Conservation (phyloP, 2,797 vertebrate genomes). For the Crenuchus spilurus region DNA sequence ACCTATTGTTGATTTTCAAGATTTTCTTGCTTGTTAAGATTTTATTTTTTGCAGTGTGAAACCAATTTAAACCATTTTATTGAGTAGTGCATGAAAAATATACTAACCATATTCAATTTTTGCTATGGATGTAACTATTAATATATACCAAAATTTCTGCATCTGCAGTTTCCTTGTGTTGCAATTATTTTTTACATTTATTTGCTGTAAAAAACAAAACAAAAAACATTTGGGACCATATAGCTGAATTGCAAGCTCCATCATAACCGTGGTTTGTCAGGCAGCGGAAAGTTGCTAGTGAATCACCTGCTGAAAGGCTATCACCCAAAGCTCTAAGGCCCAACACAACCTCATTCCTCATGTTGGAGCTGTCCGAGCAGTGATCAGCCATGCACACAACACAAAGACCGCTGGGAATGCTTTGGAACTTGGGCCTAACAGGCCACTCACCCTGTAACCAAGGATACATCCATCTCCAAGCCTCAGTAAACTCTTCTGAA, state of each 20-base stretch:
- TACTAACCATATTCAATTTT: too few species aligned
- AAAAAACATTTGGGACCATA: conserved; percentile 64
- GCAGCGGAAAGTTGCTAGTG: conserved; percentile 72
- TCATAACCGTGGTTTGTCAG: conserved; percentile 76
- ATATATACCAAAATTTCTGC: too few species aligned
- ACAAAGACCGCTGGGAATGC: conserved; percentile 71
- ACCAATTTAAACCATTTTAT: too few species aligned
- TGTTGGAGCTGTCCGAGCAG: conserved; percentile 68
- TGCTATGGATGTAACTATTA: too few species aligned
- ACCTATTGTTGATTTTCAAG: too few species aligned
- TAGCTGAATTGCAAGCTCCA: conserved; percentile 78
- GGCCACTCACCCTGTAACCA: conserved; percentile 48
- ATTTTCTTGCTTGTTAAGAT: too few species aligned
- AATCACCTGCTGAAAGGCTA: conserved; percentile 81
- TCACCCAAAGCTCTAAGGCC: conserved; percentile 83
- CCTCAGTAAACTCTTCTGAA: conserved; percentile 59
- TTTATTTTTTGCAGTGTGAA: too few species aligned
- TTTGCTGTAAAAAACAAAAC: conserved; percentile 73
- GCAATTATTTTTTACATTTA: too few species aligned
- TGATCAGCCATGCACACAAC: conserved; percentile 73
- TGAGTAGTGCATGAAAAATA: too few species aligned
- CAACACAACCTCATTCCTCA: conserved; percentile 79
- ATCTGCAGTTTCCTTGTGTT: too few species aligned
- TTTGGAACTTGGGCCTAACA: conserved; percentile 58
- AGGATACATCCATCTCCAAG: conserved; percentile 54